Evolutionary conservation across 2,113 vertebrate species (phyloP), one percentile per base, ranked within the genome.

Genomic region (Phalacrocorax pelagicus): DNA sequence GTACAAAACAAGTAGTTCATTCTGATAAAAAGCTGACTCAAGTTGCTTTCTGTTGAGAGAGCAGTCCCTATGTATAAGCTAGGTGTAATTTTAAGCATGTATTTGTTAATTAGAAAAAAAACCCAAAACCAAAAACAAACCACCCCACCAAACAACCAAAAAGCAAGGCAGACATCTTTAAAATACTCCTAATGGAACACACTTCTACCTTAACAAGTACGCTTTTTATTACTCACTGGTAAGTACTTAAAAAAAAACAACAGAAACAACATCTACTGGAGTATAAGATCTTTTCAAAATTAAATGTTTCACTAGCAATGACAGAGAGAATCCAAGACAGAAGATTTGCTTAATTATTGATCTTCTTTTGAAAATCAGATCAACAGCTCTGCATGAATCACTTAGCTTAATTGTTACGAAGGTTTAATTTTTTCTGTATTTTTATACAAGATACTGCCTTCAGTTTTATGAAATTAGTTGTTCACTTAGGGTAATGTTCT

Each of bases 361-460:
- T 97, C 61, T 94, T 83, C 61, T 90, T 91, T 88, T 86, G 69
- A 71, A 96, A 94, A 97, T 96, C 47, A 93, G 86, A 94, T 93
- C 70, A 94, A 80, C 32, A 83, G 47, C 84, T 65, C 65, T 32
- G 15, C 40, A 92, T 81, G 92, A 96, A 97, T 96, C 92, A 88
- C 90, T 97, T 96, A 88, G 62, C 38, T 85, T 93, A 95, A 96
- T 92, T 6, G 5, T 77, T 75, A 92, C 54, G 67, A 91, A 95
- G 66, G 40, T 94, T 96, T 91, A 5, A 17, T 86, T 86, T 87
- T 90, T 85, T 44, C 49, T 61, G 3, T 75, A 46, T 92, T 70
- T 94, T 89, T 90, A 36, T 65, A n/a, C 22, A 58, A 54, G 90
- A 70, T 86, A 57, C 54, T 81, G 40, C 65, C 79, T 88, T 85